Conservation (phyloP, 2,797 vertebrate genomes). For the Pangasius macronema region DNA sequence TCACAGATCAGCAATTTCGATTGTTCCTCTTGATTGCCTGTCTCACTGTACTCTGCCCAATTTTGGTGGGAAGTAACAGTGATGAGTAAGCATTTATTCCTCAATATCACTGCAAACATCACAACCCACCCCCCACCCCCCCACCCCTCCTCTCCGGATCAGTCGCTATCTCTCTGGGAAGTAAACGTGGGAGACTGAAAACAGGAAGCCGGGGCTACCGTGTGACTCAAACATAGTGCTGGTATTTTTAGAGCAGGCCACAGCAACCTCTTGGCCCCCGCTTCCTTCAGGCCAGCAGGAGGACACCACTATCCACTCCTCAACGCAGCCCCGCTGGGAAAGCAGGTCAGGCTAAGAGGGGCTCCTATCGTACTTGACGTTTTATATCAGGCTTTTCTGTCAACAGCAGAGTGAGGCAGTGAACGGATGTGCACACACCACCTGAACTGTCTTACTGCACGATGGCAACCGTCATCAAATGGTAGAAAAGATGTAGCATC, state of each 20-base stretch:
- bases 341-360: slow-evolving; percentile 55
- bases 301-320: slow-evolving; percentile 63
- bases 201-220: slow-evolving; percentile 77
- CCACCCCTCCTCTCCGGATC: slow-evolving; percentile 24
- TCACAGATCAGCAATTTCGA: neutral
- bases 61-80: slow-evolving; percentile 29
- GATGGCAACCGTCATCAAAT: neutral
- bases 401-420: slow-evolving; percentile 18
- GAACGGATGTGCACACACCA: neutral
- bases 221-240: slow-evolving; percentile 74
- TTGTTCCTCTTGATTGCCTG: neutral
- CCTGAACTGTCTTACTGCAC: neutral
- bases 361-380: slow-evolving; percentile 39
- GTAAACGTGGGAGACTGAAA: slow-evolving; percentile 76
- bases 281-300: slow-evolving; percentile 68
- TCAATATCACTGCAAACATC: slow-evolving; percentile 40
- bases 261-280: slow-evolving; percentile 57
- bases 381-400: slow-evolving; percentile 35
- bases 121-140: neutral
- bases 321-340: slow-evolving; percentile 57
- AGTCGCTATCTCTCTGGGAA: slow-evolving; percentile 65
- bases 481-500: neutral
- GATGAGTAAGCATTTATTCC: slow-evolving; percentile 26
- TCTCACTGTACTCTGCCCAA: neutral
- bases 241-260: slow-evolving; percentile 70